phyloP scores from a whole-genome alignment of 2,888 invertebrate species.

The Himalopsyche tibetana region DNA sequence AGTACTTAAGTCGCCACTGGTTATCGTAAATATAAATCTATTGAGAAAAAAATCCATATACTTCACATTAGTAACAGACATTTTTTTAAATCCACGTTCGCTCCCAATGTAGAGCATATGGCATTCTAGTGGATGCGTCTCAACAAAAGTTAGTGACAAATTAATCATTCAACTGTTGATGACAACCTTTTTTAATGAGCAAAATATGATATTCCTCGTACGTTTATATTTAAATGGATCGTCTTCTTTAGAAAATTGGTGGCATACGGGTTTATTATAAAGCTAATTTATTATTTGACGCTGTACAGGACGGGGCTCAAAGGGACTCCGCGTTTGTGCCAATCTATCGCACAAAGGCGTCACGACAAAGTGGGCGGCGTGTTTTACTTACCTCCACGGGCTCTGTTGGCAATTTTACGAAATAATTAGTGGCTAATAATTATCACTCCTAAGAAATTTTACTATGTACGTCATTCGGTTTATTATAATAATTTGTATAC shows the following conservation, averaged over 20 bases:
- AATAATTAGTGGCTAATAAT: conserved; percentile 3
- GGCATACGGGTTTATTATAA: conserved; percentile 52
- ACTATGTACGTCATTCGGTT: neutral
- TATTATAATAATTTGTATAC: no score
- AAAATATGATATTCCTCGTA: conserved; percentile 50
- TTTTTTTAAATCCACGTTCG: no score
- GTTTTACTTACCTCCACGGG: neutral
- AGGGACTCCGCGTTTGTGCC: neutral
- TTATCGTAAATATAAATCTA: no score
- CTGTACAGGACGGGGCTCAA: neutral
- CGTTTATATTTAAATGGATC: neutral
- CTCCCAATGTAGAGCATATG: no score
- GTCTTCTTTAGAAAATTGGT: conserved; percentile 33
- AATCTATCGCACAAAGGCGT: conserved; percentile 25
- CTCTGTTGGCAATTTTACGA: conserved; percentile 10
- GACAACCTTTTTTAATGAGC: neutral
- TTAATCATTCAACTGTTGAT: neutral
- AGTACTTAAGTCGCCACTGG: no score
- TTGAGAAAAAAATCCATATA: no score
- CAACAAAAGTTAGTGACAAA: no score
- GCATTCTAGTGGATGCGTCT: no score
- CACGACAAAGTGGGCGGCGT: conserved; percentile 27
- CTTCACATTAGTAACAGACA: no score
- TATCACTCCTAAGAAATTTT: neutral
- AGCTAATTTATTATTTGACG: conserved; percentile 57